These are phyloP conservation scores for Xanthia icteritia DNA, from an alignment of 2,888 invertebrate species.

Conservation along the genomic window DNA sequence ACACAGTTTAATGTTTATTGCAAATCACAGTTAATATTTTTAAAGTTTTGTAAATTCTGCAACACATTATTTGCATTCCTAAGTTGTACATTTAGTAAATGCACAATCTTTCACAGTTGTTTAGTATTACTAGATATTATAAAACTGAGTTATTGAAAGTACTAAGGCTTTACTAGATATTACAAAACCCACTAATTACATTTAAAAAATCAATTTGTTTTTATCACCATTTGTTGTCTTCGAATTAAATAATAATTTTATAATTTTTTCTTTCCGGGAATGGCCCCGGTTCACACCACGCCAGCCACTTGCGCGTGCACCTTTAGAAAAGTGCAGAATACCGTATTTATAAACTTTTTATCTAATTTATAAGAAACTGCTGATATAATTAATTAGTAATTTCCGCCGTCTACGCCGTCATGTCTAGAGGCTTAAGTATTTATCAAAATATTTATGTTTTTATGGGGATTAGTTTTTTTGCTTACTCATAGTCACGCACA, in stretches of 20 bases:
- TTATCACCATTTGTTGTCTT: background rate
- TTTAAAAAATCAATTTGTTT: background rate
- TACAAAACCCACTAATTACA: background rate
- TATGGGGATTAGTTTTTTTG: background rate
- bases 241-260: background rate
- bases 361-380: constrained; percentile 51
- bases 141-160: background rate
- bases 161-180: background rate
- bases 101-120: background rate
- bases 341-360: constrained; percentile 39
- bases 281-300: background rate
- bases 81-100: background rate
- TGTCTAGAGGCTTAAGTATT: constrained; percentile 42
- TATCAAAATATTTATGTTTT: constrained; percentile 24
- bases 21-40: background rate
- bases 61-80: background rate
- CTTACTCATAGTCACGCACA: background rate
- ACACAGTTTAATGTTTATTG: background rate
- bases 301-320: constrained; percentile 33
- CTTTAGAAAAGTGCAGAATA: constrained; percentile 21
- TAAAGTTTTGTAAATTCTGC: background rate
- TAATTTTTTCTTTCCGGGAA: background rate
- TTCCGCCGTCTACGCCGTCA: constrained; percentile 30
- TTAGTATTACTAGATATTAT: background rate
- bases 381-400: constrained; percentile 49